Evolutionary conservation across 1,140 invertebrate species (phyloP), one percentile per base, ranked within the genome.

Genomic region (Drosophila littoralis): DNA sequence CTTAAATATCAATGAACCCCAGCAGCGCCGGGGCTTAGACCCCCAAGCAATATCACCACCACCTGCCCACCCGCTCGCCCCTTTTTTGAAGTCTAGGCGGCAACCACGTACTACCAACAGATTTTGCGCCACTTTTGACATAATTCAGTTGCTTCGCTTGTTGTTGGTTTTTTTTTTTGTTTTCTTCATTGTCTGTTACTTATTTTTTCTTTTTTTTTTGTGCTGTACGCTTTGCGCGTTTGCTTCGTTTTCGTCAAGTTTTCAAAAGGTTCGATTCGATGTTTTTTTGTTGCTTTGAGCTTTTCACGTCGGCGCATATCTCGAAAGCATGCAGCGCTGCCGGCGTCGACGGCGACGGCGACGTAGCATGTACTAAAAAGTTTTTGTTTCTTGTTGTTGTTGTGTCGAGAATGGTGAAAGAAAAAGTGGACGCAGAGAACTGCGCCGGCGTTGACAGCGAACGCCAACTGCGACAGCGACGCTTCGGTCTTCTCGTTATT

Each of bases 101-200:
- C 42, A 28, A 40, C 12, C 48, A 70, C 22, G 36, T 81, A 68
- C 61, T 81, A 78, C 70, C 81, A 69, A 84, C 68, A 66, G 17
- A 63, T 77, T 84, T 81, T 86, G 78, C 71, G 82, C 82, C 82
- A 86, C 78, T 86, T 85, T 85, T 81, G 78, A 84, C 81, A 85
- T 81, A 81, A 71, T 85, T 85, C 61, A 66, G 42, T 77, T 72
- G 42, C 75, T 54, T 50, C 12, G 59, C 13, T 13, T 64, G 15
- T 45, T 22, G 17, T 22, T 22, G n/a, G n/a, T 22, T 22, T 22
- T 2, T 28, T 67, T 15, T 58, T 35, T 17, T 38, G 35, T 48
- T 54, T 42, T 22, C 3, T 22, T 22, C 22, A 22, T 22, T 63
- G 46, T 57, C 52, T 69, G 17, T 45, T 66, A 63, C 70, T 80